Conservation (phyloP, 2,797 vertebrate species). For the Bucorvus abyssinicus region DNA sequence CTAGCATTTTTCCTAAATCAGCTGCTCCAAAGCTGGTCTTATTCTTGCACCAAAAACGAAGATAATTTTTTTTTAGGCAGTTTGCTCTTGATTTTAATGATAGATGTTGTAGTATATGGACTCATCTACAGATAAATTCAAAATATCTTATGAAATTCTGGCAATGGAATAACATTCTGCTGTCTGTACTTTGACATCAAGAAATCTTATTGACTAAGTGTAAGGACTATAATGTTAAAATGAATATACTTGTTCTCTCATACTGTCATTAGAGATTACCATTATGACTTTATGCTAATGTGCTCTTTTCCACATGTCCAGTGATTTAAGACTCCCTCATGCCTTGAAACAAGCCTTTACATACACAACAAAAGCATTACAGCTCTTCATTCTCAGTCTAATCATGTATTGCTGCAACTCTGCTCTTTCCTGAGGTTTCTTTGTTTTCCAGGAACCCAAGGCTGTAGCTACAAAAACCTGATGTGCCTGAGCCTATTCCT, state of each 20-base stretch:
- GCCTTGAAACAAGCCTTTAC: not conserved
- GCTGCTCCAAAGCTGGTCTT: not conserved
- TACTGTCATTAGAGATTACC: slow-evolving; percentile 12
- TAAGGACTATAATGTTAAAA: not conserved
- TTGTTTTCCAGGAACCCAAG: not conserved
- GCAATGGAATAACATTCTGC: not conserved
- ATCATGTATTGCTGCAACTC: not conserved
- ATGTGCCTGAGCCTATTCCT: not conserved
- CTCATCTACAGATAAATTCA: slow-evolving; percentile 16
- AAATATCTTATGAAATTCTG: not conserved
- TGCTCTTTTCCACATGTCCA: not conserved
- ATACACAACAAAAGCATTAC: not conserved
- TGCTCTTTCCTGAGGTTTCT: not conserved
- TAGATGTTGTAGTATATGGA: not conserved
- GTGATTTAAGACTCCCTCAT: not conserved
- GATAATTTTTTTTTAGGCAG: not conserved
- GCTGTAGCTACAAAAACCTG: not conserved
- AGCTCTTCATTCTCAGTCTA: not conserved
- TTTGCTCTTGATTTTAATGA: not conserved
- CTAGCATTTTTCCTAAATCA: not conserved
- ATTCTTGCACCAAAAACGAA: not conserved
- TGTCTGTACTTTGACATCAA: not conserved
- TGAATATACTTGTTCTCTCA: not conserved
- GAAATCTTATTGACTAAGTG: not conserved
- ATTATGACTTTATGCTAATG: not conserved